Evolutionary conservation across 2,888 invertebrate species (phyloP).

Genomic region (Amblyjoppa fuscipennis): DNA sequence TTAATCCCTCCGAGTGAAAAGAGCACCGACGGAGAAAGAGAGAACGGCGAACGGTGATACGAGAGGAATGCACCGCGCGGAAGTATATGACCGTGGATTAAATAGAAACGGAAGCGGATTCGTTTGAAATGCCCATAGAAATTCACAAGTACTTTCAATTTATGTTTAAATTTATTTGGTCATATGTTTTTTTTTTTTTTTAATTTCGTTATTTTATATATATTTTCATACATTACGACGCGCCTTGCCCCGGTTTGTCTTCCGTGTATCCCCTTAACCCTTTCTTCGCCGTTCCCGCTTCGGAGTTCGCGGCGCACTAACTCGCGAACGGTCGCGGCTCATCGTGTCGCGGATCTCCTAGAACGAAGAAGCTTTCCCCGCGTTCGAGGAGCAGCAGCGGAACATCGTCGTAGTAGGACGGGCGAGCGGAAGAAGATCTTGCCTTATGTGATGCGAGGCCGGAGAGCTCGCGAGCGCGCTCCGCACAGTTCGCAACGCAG

Average conservation of each 20-base stretch:
- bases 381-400: constrained; percentile 45
- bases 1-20: constrained; percentile 50
- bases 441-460: constrained; percentile 71
- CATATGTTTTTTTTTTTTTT: background rate
- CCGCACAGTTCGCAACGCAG: constrained; percentile 55
- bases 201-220: background rate
- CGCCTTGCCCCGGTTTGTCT: background rate
- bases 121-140: background rate
- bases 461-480: constrained; percentile 64
- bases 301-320: constrained; percentile 2
- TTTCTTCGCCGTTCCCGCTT: background rate
- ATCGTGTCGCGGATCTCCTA: constrained; percentile 39
- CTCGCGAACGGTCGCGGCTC: constrained; percentile 13
- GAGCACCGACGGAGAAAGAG: constrained; percentile 46
- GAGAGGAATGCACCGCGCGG: constrained; percentile 47
- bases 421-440: constrained; percentile 75
- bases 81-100: constrained; percentile 34
- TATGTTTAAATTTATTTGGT: background rate
- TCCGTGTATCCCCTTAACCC: background rate
- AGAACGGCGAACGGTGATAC: constrained; percentile 53
- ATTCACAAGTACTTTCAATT: background rate
- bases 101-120: background rate
- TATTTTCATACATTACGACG: background rate
- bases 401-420: constrained; percentile 65
- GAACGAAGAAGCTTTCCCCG: constrained; percentile 69